These are phyloP conservation scores for Drosophila kepulauana DNA, from an alignment of 1,140 invertebrate species.

Conservation along the genomic window DNA sequence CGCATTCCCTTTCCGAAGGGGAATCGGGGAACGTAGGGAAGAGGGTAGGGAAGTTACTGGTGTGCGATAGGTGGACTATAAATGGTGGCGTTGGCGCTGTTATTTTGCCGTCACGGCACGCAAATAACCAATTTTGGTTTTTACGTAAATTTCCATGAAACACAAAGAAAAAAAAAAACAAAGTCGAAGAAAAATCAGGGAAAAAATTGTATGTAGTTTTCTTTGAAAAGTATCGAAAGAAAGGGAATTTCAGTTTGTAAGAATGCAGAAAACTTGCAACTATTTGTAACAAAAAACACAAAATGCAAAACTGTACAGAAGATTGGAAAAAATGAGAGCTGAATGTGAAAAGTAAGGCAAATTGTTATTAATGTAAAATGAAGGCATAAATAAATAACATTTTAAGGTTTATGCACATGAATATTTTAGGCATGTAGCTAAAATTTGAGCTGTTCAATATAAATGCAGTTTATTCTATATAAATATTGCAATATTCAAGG, in stretches of 20 bases:
- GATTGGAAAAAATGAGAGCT: neutral
- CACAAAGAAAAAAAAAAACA: no score
- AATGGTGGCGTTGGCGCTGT: slow-evolving; percentile 1
- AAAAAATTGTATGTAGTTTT: slow-evolving; percentile 42
- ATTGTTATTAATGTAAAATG: no score
- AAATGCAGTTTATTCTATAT: no score
- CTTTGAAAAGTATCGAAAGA: slow-evolving; percentile 29
- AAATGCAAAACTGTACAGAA: neutral
- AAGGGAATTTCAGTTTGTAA: neutral
- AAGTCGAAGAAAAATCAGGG: slow-evolving; percentile 3
- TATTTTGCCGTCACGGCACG: slow-evolving; percentile 49
- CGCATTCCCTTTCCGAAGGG: neutral
- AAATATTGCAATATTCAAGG: no score
- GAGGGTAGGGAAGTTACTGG: neutral
- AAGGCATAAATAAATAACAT: no score
- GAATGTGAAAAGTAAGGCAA: no score
- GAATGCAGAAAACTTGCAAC: neutral
- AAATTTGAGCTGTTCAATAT: no score
- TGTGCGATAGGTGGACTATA: neutral
- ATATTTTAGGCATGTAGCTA: no score
- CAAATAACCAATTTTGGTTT: slow-evolving; percentile 75
- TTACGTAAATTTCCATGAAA: slow-evolving; percentile 38
- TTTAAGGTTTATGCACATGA: no score
- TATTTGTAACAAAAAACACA: neutral
- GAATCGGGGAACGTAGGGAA: neutral